These are phyloP conservation scores for Calliphora vomitoria DNA, from an alignment of 2,888 invertebrate genomes.

Conservation along the genomic window DNA sequence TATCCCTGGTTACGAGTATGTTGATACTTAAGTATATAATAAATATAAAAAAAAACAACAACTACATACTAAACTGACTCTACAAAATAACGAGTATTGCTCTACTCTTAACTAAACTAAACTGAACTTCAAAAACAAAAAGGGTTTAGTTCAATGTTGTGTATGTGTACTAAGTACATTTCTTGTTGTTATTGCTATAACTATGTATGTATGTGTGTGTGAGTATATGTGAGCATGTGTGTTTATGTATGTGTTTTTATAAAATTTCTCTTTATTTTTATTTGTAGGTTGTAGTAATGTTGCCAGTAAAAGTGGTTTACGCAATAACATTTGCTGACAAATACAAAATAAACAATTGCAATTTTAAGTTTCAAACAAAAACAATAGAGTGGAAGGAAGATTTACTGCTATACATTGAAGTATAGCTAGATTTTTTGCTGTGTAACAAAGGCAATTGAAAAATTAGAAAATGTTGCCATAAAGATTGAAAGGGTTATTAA, in stretches of 20 bases:
- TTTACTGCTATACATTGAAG: neutral
- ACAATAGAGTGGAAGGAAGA: neutral
- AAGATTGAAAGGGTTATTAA: neutral
- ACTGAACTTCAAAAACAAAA: conserved; percentile 54
- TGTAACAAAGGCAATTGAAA: conserved; percentile 6
- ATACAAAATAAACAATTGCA: conserved; percentile 31
- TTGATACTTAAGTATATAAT: conserved; percentile 43
- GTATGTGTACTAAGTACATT: neutral
- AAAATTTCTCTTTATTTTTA: conserved; percentile 12
- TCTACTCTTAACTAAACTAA: conserved; percentile 2
- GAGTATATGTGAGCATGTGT: neutral
- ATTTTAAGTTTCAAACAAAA: neutral
- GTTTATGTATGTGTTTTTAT: neutral
- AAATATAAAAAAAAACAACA: conserved; percentile 18
- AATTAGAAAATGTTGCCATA: neutral
- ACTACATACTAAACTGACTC: too few species aligned
- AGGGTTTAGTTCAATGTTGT: conserved; percentile 68
- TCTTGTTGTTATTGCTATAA: neutral
- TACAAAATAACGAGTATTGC: neutral
- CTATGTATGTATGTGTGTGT: neutral
- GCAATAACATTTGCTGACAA: conserved; percentile 20
- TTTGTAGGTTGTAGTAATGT: neutral
- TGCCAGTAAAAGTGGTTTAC: conserved; percentile 30
- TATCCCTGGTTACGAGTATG: conserved; percentile 26
- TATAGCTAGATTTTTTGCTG: too few species aligned